Percentiles rank a stretch among this genome's conserved stretches.
These are phyloP conservation scores for Cheilinus undulatus DNA, from an alignment of 2,113 vertebrate genomes.

Conservation along the genomic window DNA sequence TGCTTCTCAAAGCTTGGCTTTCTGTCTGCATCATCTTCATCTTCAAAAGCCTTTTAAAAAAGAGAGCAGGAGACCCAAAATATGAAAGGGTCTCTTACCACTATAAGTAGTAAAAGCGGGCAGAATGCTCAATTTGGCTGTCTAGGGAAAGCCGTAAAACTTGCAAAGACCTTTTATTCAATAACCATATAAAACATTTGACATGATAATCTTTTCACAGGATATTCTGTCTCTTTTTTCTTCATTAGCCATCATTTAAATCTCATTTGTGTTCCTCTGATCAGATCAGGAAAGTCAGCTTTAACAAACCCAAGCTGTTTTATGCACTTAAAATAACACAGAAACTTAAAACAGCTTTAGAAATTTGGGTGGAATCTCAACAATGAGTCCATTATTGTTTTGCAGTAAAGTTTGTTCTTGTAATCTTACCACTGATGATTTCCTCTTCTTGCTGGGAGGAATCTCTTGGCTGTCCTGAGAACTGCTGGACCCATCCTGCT, in stretches of 20 bases:
- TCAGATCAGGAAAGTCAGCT: no score
- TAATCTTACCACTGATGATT: slow-evolving; percentile 80
- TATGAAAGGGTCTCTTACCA: neutral
- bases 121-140: no score
- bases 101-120: neutral
- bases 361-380: neutral
- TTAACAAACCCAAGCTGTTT: no score
- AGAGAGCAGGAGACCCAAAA: neutral
- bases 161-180: neutral
- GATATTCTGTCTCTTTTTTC: neutral
- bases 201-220: neutral
- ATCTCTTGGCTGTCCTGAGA: slow-evolving; percentile 67
- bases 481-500: slow-evolving; percentile 75
- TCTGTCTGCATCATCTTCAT: slow-evolving; percentile 48
- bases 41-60: slow-evolving; percentile 40
- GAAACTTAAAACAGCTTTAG: neutral
- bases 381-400: neutral
- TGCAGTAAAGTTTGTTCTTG: neutral
- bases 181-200: neutral
- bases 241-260: neutral
- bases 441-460: slow-evolving; percentile 84
- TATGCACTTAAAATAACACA: no score
- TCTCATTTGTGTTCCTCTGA: no score
- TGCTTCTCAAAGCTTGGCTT: slow-evolving; percentile 86
- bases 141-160: neutral